Percentiles rank a stretch among this genome's conserved stretches.
Evolutionary conservation across 2,888 invertebrate genomes (phyloP).

Genomic region (Cremastobaeus sp.): DNA sequence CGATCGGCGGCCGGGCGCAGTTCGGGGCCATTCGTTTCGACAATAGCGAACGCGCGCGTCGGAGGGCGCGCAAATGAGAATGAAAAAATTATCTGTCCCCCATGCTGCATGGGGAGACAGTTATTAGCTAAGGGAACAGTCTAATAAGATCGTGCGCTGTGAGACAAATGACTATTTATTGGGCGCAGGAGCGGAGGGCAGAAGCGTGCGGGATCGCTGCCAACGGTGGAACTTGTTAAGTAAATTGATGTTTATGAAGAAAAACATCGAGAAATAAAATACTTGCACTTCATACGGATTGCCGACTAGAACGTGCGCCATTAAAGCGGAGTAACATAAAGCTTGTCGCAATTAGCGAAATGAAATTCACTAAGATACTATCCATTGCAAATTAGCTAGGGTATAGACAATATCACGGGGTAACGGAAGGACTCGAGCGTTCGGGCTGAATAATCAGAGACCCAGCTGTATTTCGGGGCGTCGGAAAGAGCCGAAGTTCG

Average conservation of each 20-base stretch:
- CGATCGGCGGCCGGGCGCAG: too few relatives aligned
- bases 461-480: too few relatives aligned
- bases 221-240: constrained; percentile 47
- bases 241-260: constrained; percentile 57
- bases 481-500: too few relatives aligned
- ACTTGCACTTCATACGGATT: constrained; percentile 12
- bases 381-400: constrained; percentile 53
- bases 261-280: constrained; percentile 51
- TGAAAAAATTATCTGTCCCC: background rate
- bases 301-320: constrained; percentile 15
- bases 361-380: constrained; percentile 55
- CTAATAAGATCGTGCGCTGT: constrained; percentile 26
- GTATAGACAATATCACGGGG: constrained; percentile 28
- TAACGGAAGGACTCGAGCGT: constrained; percentile 9
- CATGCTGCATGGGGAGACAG: background rate
- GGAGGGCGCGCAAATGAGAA: too few relatives aligned
- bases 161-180: constrained; percentile 50
- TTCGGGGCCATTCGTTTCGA: too few relatives aligned
- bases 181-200: constrained; percentile 26
- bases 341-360: constrained; percentile 56
- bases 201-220: constrained; percentile 34
- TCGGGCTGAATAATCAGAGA: constrained; percentile 34
- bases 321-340: constrained; percentile 53
- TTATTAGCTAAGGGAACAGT: constrained; percentile 21
- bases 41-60: too few relatives aligned